Base-by-base conservation (phyloP, 2,888 invertebrate genomes). In the Spicauda simplicius region DNA sequence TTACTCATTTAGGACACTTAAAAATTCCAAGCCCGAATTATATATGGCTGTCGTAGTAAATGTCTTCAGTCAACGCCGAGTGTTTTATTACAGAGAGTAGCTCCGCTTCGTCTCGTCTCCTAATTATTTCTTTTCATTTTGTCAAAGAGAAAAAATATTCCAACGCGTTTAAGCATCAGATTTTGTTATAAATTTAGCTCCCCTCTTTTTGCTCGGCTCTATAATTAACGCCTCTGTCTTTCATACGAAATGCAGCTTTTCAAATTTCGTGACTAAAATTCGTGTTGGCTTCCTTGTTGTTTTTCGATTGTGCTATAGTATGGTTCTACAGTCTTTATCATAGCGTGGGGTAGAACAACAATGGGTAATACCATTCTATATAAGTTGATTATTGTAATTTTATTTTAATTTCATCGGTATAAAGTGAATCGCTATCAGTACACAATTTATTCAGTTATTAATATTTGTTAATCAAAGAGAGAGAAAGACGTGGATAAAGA, bases 121-220 rank as follows among this genome's bases (percentile, higher is more conserved):
- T 91, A 91, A 91, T 91, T 91, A 91, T 91, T 90, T 87, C 81
- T 85, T 83, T 86, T 84, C 82, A 81, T 88, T 90, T 83, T 81
- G 81, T 82, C 76, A 77, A 79, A 77, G 80, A 86, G 87, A 88
- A 86, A 86, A 86, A 83, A 82, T 74, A 74, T 72, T 76, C 75
- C 74, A 71, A 78, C 82, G 80, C 83, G 82, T 81, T 84, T 80
- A 81, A 83, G 89, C 87, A 79, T 91, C 90, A 85, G 87, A 88
- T 90, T 91, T 86, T 85, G 85, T 78, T 82, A 83, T 91, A 91
- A 88, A 90, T 87, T 87, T 92, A 91, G 86, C 80, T 77, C 81
- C 85, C 87, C 85, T 83, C 79, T 75, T 70, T 72, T 76, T 72
- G 77, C 78, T 70, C 75, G 71, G 71, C 25, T 25, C 77, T 85